These are phyloP conservation scores for Strix uralensis DNA, from an alignment of 2,113 vertebrate species.

Conservation along the genomic window DNA sequence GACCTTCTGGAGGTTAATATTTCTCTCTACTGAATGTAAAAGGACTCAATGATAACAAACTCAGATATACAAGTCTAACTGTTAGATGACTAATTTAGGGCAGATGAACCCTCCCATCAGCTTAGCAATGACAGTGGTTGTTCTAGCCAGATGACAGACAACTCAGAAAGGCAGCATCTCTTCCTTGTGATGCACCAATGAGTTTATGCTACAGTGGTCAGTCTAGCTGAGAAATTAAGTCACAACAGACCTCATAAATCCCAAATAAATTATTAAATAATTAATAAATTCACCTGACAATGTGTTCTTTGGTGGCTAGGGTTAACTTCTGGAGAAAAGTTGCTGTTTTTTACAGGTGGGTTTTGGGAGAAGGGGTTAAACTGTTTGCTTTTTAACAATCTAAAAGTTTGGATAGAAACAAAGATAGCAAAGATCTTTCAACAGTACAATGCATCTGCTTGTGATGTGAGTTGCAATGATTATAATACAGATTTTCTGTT, in stretches of 20 bases:
- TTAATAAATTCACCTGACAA: background rate
- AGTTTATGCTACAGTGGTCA: background rate
- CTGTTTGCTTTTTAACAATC: background rate
- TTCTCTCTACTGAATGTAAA: background rate
- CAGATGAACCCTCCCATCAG: background rate
- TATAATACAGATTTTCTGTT: background rate
- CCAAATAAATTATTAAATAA: background rate
- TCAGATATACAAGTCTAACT: background rate
- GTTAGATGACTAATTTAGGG: background rate
- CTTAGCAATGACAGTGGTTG: background rate
- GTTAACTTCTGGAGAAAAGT: background rate
- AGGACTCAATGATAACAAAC: background rate
- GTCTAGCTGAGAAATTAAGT: background rate
- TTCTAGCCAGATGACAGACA: background rate
- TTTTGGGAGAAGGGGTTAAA: background rate
- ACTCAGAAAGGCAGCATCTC: background rate
- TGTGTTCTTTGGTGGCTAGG: background rate
- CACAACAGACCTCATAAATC: background rate
- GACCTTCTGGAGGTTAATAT: background rate
- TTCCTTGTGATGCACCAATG: background rate
- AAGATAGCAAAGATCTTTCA: background rate
- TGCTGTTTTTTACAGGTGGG: background rate
- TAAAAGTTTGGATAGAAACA: background rate
- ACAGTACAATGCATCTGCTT: background rate
- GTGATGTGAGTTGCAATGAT: background rate